Conservation (phyloP, 1,140 invertebrate species). For the Leptinotarsa defecta region DNA sequence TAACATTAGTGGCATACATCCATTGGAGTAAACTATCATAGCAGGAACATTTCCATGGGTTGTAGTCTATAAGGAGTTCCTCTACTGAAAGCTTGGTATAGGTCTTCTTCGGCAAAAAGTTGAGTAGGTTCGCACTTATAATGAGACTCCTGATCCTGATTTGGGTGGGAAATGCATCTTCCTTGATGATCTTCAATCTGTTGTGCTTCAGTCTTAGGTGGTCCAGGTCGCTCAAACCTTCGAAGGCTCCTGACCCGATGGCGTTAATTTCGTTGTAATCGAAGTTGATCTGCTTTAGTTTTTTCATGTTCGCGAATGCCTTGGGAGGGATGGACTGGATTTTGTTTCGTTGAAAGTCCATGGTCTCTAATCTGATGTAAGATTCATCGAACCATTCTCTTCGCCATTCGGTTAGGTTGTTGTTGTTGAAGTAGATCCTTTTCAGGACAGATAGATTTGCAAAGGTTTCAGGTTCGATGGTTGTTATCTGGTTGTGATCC, state of each 20-base stretch:
- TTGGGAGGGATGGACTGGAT: constrained; percentile 14
- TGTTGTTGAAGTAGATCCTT: constrained; percentile 17
- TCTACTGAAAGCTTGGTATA: constrained; percentile 25
- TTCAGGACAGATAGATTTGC: constrained; percentile 17
- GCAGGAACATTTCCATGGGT: constrained; percentile 34
- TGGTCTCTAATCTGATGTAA: constrained; percentile 13
- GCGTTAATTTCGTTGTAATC: constrained; percentile 16
- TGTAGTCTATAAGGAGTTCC: constrained; percentile 26
- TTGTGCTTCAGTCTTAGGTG: constrained; percentile 29
- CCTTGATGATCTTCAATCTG: constrained; percentile 19
- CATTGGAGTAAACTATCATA: constrained; percentile 24
- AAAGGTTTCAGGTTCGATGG: constrained; percentile 23
- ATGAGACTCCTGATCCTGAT: constrained; percentile 15
- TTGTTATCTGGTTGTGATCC: constrained; percentile 20
- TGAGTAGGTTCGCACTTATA: constrained; percentile 28
- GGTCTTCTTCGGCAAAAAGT: constrained; percentile 21
- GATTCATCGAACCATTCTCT: constrained; percentile 29
- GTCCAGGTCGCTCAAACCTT: constrained; percentile 22
- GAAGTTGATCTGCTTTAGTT: constrained; percentile 13
- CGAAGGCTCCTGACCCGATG: constrained; percentile 22
- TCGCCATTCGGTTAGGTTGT: constrained; percentile 25
- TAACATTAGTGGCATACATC: constrained; percentile 25
- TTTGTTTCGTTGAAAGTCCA: constrained; percentile 30
- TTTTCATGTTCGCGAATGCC: constrained; percentile 20
- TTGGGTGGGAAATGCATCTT: constrained; percentile 20